Conservation (phyloP, 2,113 vertebrate genomes). For the Zeus faber region DNA sequence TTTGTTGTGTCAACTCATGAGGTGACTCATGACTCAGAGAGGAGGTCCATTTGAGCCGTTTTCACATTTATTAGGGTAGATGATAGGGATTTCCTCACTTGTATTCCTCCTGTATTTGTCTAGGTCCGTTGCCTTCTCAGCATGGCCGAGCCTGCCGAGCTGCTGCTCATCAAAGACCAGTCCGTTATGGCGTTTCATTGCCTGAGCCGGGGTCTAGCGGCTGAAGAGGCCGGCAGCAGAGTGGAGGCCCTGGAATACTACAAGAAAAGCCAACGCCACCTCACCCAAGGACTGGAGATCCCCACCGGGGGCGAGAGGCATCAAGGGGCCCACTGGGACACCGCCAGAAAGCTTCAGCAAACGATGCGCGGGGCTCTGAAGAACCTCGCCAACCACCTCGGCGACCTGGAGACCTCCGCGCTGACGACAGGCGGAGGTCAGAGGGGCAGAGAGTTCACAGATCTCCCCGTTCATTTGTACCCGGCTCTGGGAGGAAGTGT, state of each 20-base stretch:
- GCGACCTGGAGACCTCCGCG: conserved; percentile 66
- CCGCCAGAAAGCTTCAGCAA: conserved; percentile 82
- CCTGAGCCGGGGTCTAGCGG: conserved; percentile 79
- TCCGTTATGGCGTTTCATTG: conserved; percentile 81
- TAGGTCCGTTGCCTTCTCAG: neutral
- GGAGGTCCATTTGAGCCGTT: too few species aligned
- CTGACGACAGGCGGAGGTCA: conserved; percentile 7
- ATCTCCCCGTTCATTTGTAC: conserved; percentile 35
- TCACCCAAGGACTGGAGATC: conserved; percentile 78
- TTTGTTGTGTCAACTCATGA: too few species aligned
- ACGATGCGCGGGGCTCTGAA: conserved; percentile 83
- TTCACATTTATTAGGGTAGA: too few species aligned
- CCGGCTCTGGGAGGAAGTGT: conserved; percentile 31
- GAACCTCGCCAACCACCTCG: conserved; percentile 73
- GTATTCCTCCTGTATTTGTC: too few species aligned
- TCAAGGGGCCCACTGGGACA: conserved; percentile 77
- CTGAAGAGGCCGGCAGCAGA: conserved; percentile 79
- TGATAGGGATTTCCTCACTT: too few species aligned
- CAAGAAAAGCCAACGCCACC: conserved; percentile 77
- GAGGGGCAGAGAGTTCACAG: conserved; percentile 21
- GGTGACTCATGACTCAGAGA: too few species aligned
- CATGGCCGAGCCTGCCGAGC: conserved; percentile 65
- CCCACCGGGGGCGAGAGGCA: conserved; percentile 59
- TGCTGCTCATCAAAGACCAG: conserved; percentile 82
- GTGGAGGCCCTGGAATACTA: conserved; percentile 79